Evolutionary conservation across 1,140 invertebrate species (phyloP), one percentile per base, ranked within the genome.

Genomic region (Euwallacea similis): DNA sequence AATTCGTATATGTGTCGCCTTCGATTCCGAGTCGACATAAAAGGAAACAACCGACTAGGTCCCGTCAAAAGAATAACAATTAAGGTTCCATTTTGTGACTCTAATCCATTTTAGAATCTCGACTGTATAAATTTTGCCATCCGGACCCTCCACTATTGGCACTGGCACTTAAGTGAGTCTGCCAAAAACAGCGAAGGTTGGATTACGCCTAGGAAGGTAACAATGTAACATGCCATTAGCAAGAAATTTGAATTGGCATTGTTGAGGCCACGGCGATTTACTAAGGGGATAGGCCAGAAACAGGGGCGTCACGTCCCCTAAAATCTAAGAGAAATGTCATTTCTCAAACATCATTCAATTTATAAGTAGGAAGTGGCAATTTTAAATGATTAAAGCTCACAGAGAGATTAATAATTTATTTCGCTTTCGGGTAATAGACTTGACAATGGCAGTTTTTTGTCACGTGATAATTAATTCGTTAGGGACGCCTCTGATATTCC

Each of bases 151-250:
- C 54, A 15, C 60, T 62, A 65, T 71, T 66, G 69, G 61, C 62
- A 64, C 72, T 73, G 75, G 75, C 75, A 76, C 75, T 77, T 73
- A 73, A 77, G 74, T 78, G 76, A 72, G 75, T 76, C 74, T 75
- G 66, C 72, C 69, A 74, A 76, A 73, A 76, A 75, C 72, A 73
- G 66, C 61, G 42, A 65, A 73, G 69, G 59, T 71, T 71, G 75
- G 71, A 75, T 74, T 73, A 75, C 69, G 73, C 71, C 67, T 63
- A 71, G 75, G 73, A 79, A 81, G 79, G 80, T 81, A 80, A 81
- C 80, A 81, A 81, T 81, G 79, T 81, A 80, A 81, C 80, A 77
- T 80, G 80, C 80, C 79, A 81, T 81, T 81, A 81, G 79, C 77
- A 81, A 77, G 74, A 79, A 80, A 81, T 81, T 76, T 81, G 76